Evolutionary conservation across 2,888 invertebrate genomes (phyloP), one percentile per base, ranked within the genome.

Genomic region (Abscondita cerata): DNA sequence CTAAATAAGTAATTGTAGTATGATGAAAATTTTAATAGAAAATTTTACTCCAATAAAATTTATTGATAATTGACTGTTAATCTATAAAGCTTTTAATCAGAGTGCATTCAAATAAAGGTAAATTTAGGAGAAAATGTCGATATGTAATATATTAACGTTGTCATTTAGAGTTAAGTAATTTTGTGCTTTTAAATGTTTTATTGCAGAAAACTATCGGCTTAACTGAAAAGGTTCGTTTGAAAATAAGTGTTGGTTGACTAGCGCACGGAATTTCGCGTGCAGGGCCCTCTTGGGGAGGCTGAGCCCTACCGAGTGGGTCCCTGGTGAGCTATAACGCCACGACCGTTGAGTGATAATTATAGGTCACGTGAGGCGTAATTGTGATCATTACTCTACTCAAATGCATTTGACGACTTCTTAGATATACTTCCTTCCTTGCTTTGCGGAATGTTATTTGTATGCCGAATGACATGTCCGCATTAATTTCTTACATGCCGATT

Each of bases 341-440:
- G 73, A 72, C 76, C 76, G 76, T 76, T 77, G 76, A 77, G 76
- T 76, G 76, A 78, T 78, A 79, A 79, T 79, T 79, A 77, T 75
- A 72, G 76, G 76, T 79, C 78, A 78, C 79, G 78, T 78, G 78
- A 78, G 74, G 72, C 67, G 73, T 78, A 78, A 79, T 78, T 78
- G 77, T 76, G 72, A 73, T 73, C 77, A 72, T 76, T 78, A 76
- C 70, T 74, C 62, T 66, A 65, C 67, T 68, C 63, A 62, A 65
- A 67, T 52, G 59, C 57, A 53, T 59, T 53, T 59, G 63, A 62
- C 65, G 68, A 67, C 61, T 66, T 68, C 68, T 68, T 67, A 60
- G 60, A 57, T 57, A 59, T 54, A 59, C 62, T 58, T 46, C 52
- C 12, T 59, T 52, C 46, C 18, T 52, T 59, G 52, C 52, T 59